Evolutionary conservation across 2,888 invertebrate genomes (phyloP), one percentile per base, ranked within the genome.

Genomic region (Patella depressa): DNA sequence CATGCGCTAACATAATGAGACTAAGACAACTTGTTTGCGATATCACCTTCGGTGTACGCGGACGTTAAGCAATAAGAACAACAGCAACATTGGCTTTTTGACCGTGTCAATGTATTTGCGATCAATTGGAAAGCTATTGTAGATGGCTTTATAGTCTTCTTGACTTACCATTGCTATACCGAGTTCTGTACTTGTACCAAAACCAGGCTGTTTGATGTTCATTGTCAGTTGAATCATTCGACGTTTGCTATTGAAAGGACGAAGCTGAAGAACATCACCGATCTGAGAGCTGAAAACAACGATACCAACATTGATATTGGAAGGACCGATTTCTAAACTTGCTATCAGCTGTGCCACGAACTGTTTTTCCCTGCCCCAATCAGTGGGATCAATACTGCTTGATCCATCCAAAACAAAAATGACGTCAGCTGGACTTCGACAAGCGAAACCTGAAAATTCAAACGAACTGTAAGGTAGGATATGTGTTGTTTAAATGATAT

Each of bases 381-480:
- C 86, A 14, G 77, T 73, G 12, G 81, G 77, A 29, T 84, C 81
- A 45, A 88, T 88, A 73, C 86, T 87, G 82, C 87, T 85, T 4
- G 85, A 86, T n/a, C 87, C 88, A 75, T 88, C 87, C 24, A 88
- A 53, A 5, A 88, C 80, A 53, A 88, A 85, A 78, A 87, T 81
- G 14, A 88, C 83, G 75, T 88, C 88, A 0, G 86, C 88, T 2
- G 88, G 87, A 65, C 83, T 84, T 59, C 83, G 79, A 74, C 88
- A 88, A 73, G 84, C 82, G 34, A 87, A 73, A 14, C 79, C 88
- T 88, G 82, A 59, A 84, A 85, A 3, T 45, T 45, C 45, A 45
- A 45, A 45, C 45, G 45, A 45, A 45, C 45, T 7, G 45, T 45
- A 9, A 45, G 45, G 0, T 45, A 9, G 45, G 45, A 9, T 45